Conservation (phyloP, 2,797 vertebrate species). For the Jordanella pulchra region DNA sequence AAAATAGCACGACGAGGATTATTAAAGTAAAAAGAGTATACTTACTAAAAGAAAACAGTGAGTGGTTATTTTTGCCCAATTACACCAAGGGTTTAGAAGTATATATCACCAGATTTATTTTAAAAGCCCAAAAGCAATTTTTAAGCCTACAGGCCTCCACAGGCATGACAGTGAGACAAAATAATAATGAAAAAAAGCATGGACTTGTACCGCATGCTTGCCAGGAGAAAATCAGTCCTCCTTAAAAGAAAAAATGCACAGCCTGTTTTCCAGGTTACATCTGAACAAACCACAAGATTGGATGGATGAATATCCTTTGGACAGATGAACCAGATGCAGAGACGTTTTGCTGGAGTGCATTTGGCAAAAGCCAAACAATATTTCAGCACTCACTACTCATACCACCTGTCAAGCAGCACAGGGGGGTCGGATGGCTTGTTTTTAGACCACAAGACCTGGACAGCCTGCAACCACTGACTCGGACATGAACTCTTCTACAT, state of each 20-base stretch:
- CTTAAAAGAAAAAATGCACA: neutral
- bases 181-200: neutral
- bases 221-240: neutral
- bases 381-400: conserved; percentile 5
- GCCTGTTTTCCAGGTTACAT: neutral
- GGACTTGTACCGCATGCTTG: too few relatives aligned
- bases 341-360: neutral
- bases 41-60: neutral
- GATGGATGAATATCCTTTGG: neutral
- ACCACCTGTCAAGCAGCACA: conserved; percentile 4
- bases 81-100: neutral
- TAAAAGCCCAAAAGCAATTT: neutral
- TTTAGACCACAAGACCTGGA: conserved; percentile 1
- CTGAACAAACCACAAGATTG: neutral
- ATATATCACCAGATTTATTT: neutral
- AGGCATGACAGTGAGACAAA: neutral
- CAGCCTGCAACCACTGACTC: neutral
- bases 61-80: neutral
- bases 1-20: neutral
- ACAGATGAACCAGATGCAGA: neutral
- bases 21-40: neutral
- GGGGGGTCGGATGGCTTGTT: neutral
- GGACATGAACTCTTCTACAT: neutral
- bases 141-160: neutral
- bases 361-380: conserved; percentile 3